Base-by-base conservation (phyloP, 2,113 vertebrate genomes). In the Enhydra lutris region DNA sequence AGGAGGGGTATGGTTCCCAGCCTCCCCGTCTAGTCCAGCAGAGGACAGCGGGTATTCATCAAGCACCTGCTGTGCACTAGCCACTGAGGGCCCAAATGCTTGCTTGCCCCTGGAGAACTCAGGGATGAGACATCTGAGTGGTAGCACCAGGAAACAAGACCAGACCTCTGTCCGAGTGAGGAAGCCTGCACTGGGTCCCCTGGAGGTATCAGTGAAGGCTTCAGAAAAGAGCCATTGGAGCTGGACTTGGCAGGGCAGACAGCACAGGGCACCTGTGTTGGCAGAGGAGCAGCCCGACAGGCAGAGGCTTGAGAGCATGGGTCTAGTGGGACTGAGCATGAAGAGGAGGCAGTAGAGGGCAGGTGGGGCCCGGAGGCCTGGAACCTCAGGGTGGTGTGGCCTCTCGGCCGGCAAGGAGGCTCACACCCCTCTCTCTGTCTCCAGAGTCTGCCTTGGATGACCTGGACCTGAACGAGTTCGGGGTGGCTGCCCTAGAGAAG, bases 381-480 rank as follows among this genome's bases (percentile, higher is more conserved):
- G 59, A 42, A 9, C 89, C 76, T 23, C 2, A 12, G 79, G 23
- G 8, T 7, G 23, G 4, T n/a, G 7, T 21, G 57, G 31, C 36
- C 63, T 61, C 39, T 87, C 6, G 0, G 50, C n/a, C 65, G 52
- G 52, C 82, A 2, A 17, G 82, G 39, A 18, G 31, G 55, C 79
- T 98, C 98, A 99, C 93, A 95, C 97, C 96, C 97, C 92, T 98
- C 97, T 97, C 98, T 98, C 97, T 98, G 94, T 98, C 97, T 98
- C 97, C 96, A 99, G 99, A 99, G 98, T 99, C 99, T 45, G 99
- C 99, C 81, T 98, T 99, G 98, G 99, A 99, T 97, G 99, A 99
- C 98, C 99, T 99, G 71, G 99, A 99, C 98, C 98, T 99, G 98
- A 99, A 99, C 89, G 99, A 99, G 97, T 99, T 99, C 98, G 99